phyloP scores from a whole-genome alignment of 2,113 vertebrate genomes.

The Plecotus auritus region DNA sequence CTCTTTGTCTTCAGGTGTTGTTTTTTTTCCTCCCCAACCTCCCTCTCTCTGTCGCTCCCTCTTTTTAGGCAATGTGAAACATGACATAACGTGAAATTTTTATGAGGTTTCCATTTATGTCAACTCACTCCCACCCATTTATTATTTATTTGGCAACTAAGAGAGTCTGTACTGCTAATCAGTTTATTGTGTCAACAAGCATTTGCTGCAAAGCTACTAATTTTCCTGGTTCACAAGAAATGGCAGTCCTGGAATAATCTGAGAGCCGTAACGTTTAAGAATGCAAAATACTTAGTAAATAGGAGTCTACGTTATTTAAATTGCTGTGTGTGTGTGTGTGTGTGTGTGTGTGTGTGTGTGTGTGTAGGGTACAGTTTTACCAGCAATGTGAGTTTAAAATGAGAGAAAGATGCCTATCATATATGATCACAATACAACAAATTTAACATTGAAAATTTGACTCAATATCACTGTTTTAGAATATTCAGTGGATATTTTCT shows the following conservation, averaged over 20 bases:
- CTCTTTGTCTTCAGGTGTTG: not conserved
- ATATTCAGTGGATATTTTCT: not conserved
- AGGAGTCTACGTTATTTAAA: not conserved
- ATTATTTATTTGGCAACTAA: constrained; percentile 55
- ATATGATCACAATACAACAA: not conserved
- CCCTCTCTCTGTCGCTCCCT: not conserved
- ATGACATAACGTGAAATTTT: not conserved
- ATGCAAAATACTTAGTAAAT: not conserved
- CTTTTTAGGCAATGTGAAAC: not conserved
- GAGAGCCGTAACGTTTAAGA: not conserved
- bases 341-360: not conserved
- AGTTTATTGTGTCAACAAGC: constrained; percentile 43
- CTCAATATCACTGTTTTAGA: not conserved
- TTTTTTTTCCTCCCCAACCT: not conserved
- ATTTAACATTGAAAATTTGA: not conserved
- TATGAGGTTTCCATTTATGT: constrained; percentile 56
- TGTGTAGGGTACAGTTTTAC: not conserved
- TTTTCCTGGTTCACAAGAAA: constrained; percentile 13
- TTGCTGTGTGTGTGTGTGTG: not conserved
- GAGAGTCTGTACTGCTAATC: not conserved
- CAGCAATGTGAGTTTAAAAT: not conserved
- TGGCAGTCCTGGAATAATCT: not conserved
- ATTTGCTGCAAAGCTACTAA: constrained; percentile 32
- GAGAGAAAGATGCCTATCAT: not conserved
- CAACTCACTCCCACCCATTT: not conserved